phyloP scores from a whole-genome alignment of 2,113 vertebrate species.

The Catharus minimus region DNA sequence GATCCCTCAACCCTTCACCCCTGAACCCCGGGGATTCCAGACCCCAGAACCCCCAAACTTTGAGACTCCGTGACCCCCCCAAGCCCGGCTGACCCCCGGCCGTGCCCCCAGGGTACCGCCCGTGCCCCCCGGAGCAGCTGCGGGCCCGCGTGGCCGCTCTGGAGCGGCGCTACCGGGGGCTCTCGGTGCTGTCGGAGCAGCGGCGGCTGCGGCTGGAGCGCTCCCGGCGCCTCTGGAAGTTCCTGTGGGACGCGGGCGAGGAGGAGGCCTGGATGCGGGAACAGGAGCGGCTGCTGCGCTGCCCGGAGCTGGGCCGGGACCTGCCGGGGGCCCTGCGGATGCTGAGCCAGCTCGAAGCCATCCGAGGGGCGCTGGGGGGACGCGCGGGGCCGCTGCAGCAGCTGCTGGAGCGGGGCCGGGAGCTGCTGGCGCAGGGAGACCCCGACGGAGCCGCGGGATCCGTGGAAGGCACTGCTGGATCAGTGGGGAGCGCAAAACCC shows the following conservation, averaged over 20 bases:
- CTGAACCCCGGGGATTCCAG: too few relatives aligned
- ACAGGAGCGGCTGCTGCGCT: not conserved
- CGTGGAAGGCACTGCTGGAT: accelerated
- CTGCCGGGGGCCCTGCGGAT: not conserved
- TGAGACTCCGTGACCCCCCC: too few relatives aligned
- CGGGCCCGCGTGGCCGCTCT: not conserved
- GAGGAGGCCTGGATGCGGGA: not conserved
- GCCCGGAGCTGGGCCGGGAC: not conserved
- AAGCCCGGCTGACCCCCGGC: not conserved
- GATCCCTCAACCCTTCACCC: not conserved
- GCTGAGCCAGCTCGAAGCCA: not conserved
- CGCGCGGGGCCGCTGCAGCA: not conserved
- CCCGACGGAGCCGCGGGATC: not conserved
- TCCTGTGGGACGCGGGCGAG: not conserved
- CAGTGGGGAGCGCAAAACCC: not conserved
- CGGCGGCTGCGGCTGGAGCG: not conserved
- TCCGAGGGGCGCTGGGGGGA: not conserved
- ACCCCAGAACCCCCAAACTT: not conserved
- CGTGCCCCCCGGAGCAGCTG: not conserved
- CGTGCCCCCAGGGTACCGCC: not conserved
- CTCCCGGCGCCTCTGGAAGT: not conserved
- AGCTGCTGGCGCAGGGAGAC: not conserved
- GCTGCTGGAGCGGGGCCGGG: not conserved
- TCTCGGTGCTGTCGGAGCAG: not conserved
- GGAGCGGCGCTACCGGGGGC: not conserved